These are phyloP conservation scores for Hirtodrosophila histrioides DNA, from an alignment of 2,888 invertebrate species.

Conservation along the genomic window DNA sequence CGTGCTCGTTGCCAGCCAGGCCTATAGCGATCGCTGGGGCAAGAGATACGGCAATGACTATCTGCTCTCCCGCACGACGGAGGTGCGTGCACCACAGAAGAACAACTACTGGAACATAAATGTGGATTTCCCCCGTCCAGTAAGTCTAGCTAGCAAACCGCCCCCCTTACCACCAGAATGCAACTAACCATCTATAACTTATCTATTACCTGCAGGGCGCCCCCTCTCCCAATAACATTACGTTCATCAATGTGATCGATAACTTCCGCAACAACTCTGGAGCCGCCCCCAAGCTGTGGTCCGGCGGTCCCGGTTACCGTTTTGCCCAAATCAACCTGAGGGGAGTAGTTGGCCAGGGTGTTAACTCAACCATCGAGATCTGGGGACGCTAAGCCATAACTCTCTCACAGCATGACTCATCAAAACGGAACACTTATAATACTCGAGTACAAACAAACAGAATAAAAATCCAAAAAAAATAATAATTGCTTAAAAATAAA, in stretches of 20 bases:
- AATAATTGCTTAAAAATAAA: not conserved
- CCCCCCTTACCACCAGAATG: not conserved
- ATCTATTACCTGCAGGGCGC: constrained; percentile 44
- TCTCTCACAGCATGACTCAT: not conserved
- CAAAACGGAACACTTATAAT: not conserved
- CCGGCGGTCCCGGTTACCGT: constrained; percentile 64
- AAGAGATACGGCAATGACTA: constrained; percentile 35
- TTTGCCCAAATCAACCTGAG: constrained; percentile 54
- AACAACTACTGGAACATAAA: constrained; percentile 53
- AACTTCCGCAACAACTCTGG: constrained; percentile 74
- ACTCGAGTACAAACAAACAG: constrained; percentile 1
- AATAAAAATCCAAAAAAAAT: constrained; percentile 1
- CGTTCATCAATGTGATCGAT: constrained; percentile 60
- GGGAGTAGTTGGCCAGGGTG: constrained; percentile 50
- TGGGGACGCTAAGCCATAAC: constrained; percentile 50
- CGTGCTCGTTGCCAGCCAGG: constrained; percentile 53
- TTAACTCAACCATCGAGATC: constrained; percentile 73
- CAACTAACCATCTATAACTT: not conserved
- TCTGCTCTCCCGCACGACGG: constrained; percentile 49
- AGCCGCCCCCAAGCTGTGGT: constrained; percentile 53
- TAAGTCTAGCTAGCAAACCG: constrained; percentile 41
- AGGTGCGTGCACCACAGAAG: constrained; percentile 49
- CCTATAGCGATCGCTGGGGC: constrained; percentile 63
- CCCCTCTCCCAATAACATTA: constrained; percentile 47
- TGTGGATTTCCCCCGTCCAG: constrained; percentile 53